These are phyloP conservation scores for Ornithorhynchus anatinus DNA, from an alignment of 2,113 vertebrate species.

Conservation along the genomic window DNA sequence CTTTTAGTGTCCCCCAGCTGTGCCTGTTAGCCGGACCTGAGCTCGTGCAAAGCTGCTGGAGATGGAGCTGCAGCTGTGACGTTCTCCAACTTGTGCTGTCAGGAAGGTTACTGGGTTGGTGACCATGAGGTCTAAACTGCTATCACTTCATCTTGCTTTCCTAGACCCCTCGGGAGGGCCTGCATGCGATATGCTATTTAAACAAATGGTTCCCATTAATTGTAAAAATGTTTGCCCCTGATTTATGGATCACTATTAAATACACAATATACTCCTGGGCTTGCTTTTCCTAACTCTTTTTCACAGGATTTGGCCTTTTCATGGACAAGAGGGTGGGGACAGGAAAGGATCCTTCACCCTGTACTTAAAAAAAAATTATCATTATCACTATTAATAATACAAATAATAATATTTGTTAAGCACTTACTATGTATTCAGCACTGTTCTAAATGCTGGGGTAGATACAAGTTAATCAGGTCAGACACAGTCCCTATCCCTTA, in stretches of 20 bases:
- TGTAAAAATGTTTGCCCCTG: slow-evolving; percentile 65
- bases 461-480: too few relatives aligned
- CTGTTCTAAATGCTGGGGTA: too few relatives aligned
- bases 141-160: slow-evolving; percentile 70
- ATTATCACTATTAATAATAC: too few relatives aligned
- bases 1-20: slow-evolving; percentile 65
- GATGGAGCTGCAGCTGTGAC: slow-evolving; percentile 63
- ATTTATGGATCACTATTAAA: slow-evolving; percentile 69
- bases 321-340: too few relatives aligned
- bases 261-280: slow-evolving; percentile 65
- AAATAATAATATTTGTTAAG: too few relatives aligned
- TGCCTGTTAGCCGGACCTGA: slow-evolving; percentile 63
- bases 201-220: slow-evolving; percentile 74
- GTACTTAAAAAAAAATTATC: too few relatives aligned
- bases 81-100: slow-evolving; percentile 63
- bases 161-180: slow-evolving; percentile 69
- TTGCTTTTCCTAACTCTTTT: too few relatives aligned
- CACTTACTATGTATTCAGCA: too few relatives aligned
- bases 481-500: too few relatives aligned
- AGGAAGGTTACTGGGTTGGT: slow-evolving; percentile 59
- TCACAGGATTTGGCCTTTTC: too few relatives aligned
- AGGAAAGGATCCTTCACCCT: too few relatives aligned
- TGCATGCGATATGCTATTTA: slow-evolving; percentile 66
- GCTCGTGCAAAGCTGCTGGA: slow-evolving; percentile 69
- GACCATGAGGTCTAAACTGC: slow-evolving; percentile 68